Evolutionary conservation across 2,113 vertebrate genomes (phyloP), one percentile per base, ranked within the genome.

Genomic region (Tetrax tetrax): DNA sequence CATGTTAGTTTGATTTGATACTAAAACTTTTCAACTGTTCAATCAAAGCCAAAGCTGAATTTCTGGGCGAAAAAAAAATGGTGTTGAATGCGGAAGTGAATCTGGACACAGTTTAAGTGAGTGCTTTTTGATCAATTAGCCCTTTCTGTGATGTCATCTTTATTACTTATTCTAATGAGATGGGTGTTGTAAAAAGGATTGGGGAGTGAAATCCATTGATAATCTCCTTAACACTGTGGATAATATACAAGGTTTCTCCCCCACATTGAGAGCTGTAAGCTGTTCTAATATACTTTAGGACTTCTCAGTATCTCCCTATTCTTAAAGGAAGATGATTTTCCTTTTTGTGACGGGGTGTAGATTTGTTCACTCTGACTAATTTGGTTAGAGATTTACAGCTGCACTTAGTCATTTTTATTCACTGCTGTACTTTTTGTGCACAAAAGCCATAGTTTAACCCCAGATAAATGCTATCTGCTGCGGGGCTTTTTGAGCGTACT

Each of bases 181-280:
- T 61, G 91, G 81, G 90, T 88, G 90, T 59, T 77, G 82, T 82
- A 96, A 93, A 93, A 96, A 93, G 96, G 89, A 95, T 85, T 38
- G 31, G 69, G 74, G 56, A 90, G 84, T 70, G 96, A 97, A 96
- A 97, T 82, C 95, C 95, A 96, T 78, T 84, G 82, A 94, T 97
- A 98, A 98, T 98, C 97, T 95, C 92, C 96, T 98, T 97, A 97
- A 82, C 80, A 10, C 84, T 71, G 83, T 24, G 78, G 95, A 92
- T 90, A 94, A 96, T 94, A 77, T 97, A 89, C 91, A 79, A 80
- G 84, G 81, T 89, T 96, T 97, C 96, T 96, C 94, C 96, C 96
- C 92, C 96, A 95, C 97, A 96, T 63, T 35, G 95, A 97, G 90
- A 91, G 88, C 94, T 31, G 93, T 96, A 95, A 98, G 95, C 94